Percentiles rank a stretch among this genome's conserved stretches.
phyloP scores from a whole-genome alignment of 37 sponge, comb jelly and placozoan species.

The Theonella swinhoei region DNA sequence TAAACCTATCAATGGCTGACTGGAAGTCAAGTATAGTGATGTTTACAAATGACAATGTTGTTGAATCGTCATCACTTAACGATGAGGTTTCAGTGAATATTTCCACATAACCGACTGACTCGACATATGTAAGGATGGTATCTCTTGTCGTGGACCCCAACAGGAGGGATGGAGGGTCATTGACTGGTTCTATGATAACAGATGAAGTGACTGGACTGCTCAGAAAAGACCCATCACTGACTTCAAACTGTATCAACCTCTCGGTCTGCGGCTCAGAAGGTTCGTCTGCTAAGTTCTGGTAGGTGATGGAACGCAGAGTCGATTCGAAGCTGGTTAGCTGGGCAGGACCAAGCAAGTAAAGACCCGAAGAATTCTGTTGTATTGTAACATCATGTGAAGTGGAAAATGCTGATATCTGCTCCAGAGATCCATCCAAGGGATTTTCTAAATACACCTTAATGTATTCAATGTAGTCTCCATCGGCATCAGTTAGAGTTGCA shows the following conservation, averaged over 20 bases:
- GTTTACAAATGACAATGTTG: slow-evolving; percentile 22
- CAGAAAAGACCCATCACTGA: slow-evolving; percentile 44
- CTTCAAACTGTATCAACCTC: slow-evolving; percentile 44
- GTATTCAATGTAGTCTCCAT: slow-evolving; percentile 38
- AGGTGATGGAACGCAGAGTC: slow-evolving; percentile 41
- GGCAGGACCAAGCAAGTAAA: slow-evolving; percentile 52
- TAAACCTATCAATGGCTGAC: slow-evolving; percentile 35
- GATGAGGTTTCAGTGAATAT: background rate
- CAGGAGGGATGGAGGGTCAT: slow-evolving; percentile 64
- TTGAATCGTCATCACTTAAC: slow-evolving; percentile 54
- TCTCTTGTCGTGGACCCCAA: slow-evolving; percentile 37
- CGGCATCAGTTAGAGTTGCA: slow-evolving; percentile 51
- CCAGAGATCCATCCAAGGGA: slow-evolving; percentile 42
- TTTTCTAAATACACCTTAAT: slow-evolving; percentile 50
- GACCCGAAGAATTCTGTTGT: background rate
- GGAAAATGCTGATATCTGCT: slow-evolving; percentile 15
- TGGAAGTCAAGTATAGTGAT: slow-evolving; percentile 34
- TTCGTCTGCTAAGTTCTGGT: slow-evolving; percentile 64
- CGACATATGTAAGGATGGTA: slow-evolving; percentile 35
- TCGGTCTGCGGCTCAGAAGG: slow-evolving; percentile 29
- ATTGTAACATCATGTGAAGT: background rate
- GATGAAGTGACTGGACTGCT: slow-evolving; percentile 31
- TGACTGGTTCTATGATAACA: slow-evolving; percentile 39
- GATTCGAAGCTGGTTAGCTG: slow-evolving; percentile 33
- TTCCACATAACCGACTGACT: slow-evolving; percentile 28